Percentiles rank a stretch among this genome's conserved stretches.
Conservation (phyloP, 2,797 vertebrate genomes). For the Ispidina lecontei region DNA sequence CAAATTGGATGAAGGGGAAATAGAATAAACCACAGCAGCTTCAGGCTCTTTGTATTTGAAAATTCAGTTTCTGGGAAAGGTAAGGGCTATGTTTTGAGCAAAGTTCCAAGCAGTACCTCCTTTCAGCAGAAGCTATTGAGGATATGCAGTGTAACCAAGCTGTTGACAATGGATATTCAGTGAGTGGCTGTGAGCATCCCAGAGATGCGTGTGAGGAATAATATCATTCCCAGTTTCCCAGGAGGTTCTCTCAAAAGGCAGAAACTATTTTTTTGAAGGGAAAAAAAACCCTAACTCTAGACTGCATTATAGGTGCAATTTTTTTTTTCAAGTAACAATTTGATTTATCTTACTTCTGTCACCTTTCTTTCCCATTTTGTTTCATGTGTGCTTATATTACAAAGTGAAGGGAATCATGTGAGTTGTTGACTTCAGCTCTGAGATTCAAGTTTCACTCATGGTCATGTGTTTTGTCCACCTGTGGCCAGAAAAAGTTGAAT, state of each 20-base stretch:
- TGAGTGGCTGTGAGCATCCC: neutral
- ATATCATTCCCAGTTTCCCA: neutral
- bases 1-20: neutral
- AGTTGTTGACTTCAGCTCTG: neutral
- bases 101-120: neutral
- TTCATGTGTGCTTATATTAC: neutral
- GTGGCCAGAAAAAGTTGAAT: neutral
- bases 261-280: neutral
- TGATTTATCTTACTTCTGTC: neutral
- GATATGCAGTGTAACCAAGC: neutral
- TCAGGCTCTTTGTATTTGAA: neutral
- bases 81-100: rapidly evolving
- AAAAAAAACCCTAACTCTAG: neutral
- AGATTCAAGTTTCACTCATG: rapidly evolving
- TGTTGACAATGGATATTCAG: neutral
- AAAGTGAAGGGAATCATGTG: neutral
- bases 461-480: neutral
- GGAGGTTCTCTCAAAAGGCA: neutral
- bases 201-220: neutral
- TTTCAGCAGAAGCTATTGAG: neutral
- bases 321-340: neutral
- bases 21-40: neutral
- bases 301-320: neutral
- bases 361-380: neutral
- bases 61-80: neutral